Percentiles rank a stretch among this genome's conserved stretches.
Evolutionary conservation across 2,113 vertebrate genomes (phyloP).

Genomic region (Austrofundulus limnaeus): DNA sequence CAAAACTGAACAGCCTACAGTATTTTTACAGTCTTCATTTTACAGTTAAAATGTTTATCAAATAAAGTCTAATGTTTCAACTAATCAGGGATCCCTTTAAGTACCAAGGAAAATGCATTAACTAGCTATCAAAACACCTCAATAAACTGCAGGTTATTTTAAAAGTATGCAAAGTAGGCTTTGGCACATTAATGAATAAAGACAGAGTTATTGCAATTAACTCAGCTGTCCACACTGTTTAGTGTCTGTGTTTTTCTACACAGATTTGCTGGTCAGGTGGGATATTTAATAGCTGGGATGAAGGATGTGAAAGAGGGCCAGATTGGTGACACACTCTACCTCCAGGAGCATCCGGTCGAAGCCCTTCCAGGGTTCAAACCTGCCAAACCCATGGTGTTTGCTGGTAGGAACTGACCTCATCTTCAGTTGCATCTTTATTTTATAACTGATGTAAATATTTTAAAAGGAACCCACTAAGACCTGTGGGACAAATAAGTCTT

Average conservation of each 20-base stretch:
- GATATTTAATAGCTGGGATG: slow-evolving; percentile 94
- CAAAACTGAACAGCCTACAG: too few species aligned
- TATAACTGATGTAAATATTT: background rate
- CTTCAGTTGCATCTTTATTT: background rate
- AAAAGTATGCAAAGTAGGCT: too few species aligned
- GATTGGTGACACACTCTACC: slow-evolving; percentile 94
- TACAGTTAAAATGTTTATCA: too few species aligned
- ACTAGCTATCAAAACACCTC: too few species aligned
- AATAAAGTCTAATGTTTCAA: too few species aligned
- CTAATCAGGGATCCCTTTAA: too few species aligned
- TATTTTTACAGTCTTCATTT: too few species aligned
- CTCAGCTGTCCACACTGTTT: background rate
- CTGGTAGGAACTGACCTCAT: slow-evolving; percentile 78
- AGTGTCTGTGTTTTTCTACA: slow-evolving; percentile 6
- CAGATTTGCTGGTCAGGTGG: slow-evolving; percentile 96
- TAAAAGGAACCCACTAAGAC: background rate
- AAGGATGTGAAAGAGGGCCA: slow-evolving; percentile 97
- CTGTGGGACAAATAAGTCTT: background rate
- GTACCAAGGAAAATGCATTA: too few species aligned
- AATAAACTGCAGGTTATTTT: too few species aligned
- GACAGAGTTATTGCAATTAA: too few species aligned
- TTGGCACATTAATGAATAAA: too few species aligned
- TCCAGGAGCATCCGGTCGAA: slow-evolving; percentile 88
- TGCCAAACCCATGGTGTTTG: slow-evolving; percentile 97
- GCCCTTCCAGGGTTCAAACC: slow-evolving; percentile 93